These are phyloP conservation scores for Aramus guarauna DNA, from an alignment of 2,113 vertebrate genomes.

Conservation along the genomic window DNA sequence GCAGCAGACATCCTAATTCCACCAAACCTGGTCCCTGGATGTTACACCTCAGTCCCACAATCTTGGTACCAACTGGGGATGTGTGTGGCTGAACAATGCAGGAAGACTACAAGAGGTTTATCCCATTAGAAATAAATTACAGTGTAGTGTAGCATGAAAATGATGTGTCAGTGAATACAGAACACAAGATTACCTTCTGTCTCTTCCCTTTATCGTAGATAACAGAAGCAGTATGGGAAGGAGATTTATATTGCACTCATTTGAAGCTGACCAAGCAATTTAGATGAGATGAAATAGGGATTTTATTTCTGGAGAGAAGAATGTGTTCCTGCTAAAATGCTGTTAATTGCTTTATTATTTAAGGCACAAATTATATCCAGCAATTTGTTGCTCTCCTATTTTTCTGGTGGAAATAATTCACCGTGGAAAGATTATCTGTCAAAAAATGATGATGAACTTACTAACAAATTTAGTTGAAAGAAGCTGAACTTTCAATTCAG, in stretches of 20 bases:
- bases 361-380: slow-evolving; percentile 70
- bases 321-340: slow-evolving; percentile 69
- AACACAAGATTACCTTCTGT: slow-evolving; percentile 60
- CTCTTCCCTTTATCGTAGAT: slow-evolving; percentile 63
- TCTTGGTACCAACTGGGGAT: neutral
- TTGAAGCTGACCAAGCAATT: slow-evolving; percentile 76
- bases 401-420: slow-evolving; percentile 61
- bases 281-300: slow-evolving; percentile 69
- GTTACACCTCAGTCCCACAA: neutral
- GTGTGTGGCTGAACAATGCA: slow-evolving; percentile 4
- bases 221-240: slow-evolving; percentile 62
- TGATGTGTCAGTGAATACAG: slow-evolving; percentile 58
- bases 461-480: slow-evolving; percentile 48
- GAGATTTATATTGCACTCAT: slow-evolving; percentile 70
- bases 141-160: slow-evolving; percentile 66
- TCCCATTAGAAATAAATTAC: slow-evolving; percentile 69
- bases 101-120: slow-evolving; percentile 48
- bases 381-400: slow-evolving; percentile 64
- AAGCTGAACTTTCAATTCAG: slow-evolving; percentile 45
- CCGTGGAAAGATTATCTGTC: slow-evolving; percentile 46
- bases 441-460: slow-evolving; percentile 46
- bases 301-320: slow-evolving; percentile 72
- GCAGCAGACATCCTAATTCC: slow-evolving; percentile 8
- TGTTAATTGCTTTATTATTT: slow-evolving; percentile 77
- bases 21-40: neutral